Evolutionary conservation across 2,888 invertebrate genomes (phyloP).

Genomic region (Mellilla xanthometata): DNA sequence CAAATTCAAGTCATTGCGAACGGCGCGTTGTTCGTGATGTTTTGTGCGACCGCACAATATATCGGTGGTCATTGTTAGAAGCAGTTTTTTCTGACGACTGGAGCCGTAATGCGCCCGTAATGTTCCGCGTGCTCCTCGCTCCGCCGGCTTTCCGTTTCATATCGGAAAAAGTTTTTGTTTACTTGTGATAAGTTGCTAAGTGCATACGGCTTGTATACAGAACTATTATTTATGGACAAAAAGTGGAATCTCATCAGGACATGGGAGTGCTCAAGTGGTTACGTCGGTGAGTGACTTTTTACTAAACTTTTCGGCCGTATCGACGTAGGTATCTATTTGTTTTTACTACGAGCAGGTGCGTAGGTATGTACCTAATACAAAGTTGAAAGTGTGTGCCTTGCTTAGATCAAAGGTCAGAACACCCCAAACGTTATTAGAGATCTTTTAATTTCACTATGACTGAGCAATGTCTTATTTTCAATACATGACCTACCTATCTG

Average conservation of each 20-base stretch:
- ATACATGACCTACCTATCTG: too few relatives aligned
- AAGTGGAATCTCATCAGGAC: conserved; percentile 65
- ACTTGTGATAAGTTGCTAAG: conserved; percentile 29
- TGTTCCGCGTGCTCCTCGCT: conserved; percentile 63
- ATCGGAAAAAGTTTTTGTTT: conserved; percentile 37
- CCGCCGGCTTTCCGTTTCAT: conserved; percentile 51
- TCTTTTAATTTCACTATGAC: too few relatives aligned
- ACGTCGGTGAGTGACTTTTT: conserved; percentile 71
- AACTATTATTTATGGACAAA: conserved; percentile 41
- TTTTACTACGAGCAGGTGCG: too few relatives aligned
- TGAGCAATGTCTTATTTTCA: too few relatives aligned
- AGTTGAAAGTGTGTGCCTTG: too few relatives aligned
- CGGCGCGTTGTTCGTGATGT: conserved; percentile 76
- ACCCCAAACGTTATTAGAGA: too few relatives aligned
- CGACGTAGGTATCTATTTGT: background rate
- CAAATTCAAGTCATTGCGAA: conserved; percentile 79
- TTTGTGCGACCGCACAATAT: conserved; percentile 81
- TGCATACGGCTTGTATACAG: conserved; percentile 33
- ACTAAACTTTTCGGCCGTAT: conserved; percentile 2
- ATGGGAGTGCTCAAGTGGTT: conserved; percentile 80
- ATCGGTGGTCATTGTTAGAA: conserved; percentile 76
- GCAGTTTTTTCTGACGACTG: conserved; percentile 67
- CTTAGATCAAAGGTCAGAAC: too few relatives aligned
- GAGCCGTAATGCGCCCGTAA: conserved; percentile 68
- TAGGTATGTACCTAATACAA: too few relatives aligned